A percentile compares a stretch with the other conserved stretches of the same genome.
Evolutionary conservation across 2,888 invertebrate species (phyloP).

Genomic region (Nomada flava): DNA sequence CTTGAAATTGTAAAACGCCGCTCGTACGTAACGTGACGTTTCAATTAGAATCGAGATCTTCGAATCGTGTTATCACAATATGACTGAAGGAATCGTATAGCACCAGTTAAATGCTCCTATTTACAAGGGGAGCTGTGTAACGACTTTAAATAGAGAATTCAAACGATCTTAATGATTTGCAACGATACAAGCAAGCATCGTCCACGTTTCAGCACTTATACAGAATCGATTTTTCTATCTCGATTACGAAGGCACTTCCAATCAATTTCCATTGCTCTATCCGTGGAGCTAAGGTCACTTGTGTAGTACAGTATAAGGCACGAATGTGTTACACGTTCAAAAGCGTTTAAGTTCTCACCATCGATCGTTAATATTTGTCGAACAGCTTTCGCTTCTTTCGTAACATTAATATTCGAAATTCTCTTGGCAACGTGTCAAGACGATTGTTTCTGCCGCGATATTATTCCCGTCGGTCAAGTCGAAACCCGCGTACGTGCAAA

Average conservation of each 20-base stretch:
- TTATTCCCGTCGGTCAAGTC: not conserved
- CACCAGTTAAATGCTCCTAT: constrained; percentile 41
- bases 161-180: constrained; percentile 34
- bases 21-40: not conserved
- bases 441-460: not conserved
- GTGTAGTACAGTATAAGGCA: constrained; percentile 26
- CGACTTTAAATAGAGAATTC: constrained; percentile 14
- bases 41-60: constrained; percentile 28
- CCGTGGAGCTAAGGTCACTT: constrained; percentile 26
- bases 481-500: constrained; percentile 5
- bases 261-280: constrained; percentile 24
- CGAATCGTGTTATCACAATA: constrained; percentile 42
- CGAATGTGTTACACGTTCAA: not conserved
- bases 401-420: not conserved
- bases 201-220: constrained; percentile 34
- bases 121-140: constrained; percentile 33
- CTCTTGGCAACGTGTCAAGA: not conserved
- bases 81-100: constrained; percentile 18
- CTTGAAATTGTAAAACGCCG: not conserved
- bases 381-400: constrained; percentile 5
- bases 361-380: not conserved
- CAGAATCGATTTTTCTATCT: constrained; percentile 19
- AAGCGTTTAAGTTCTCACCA: not conserved
- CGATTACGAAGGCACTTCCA: constrained; percentile 45
- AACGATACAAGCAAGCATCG: constrained; percentile 27